Percentiles rank a stretch among this genome's conserved stretches.
These are phyloP conservation scores for Martes flavigula DNA, from an alignment of 2,797 vertebrate genomes.

Conservation along the genomic window DNA sequence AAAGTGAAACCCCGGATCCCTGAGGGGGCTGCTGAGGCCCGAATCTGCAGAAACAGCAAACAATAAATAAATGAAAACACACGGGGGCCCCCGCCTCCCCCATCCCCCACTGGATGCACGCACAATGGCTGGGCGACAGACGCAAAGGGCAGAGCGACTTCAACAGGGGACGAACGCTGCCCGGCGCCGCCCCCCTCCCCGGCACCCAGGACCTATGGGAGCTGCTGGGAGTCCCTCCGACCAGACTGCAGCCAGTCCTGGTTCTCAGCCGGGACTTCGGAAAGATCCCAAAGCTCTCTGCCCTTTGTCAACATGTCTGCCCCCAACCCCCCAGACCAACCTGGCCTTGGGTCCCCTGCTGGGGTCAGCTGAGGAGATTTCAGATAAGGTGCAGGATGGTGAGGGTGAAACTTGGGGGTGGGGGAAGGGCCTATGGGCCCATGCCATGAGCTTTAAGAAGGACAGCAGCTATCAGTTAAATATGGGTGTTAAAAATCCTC, in stretches of 20 bases:
- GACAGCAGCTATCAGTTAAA: background rate
- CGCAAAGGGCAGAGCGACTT: constrained; percentile 78
- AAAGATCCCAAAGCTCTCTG: background rate
- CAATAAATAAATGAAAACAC: constrained; percentile 88
- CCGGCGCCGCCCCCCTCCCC: background rate
- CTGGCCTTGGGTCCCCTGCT: background rate
- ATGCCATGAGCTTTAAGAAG: background rate
- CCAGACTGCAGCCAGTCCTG: background rate
- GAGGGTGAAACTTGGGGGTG: background rate
- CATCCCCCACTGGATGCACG: background rate
- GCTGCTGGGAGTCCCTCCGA: rapidly evolving
- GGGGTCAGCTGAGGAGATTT: background rate
- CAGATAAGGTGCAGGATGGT: background rate
- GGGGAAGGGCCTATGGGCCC: background rate
- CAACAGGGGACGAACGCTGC: constrained; percentile 71
- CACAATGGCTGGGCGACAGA: constrained; percentile 71
- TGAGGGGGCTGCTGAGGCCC: constrained; percentile 98
- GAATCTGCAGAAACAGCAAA: constrained; percentile 98
- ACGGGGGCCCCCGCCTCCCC: constrained; percentile 26
- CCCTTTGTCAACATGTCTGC: rapidly evolving
- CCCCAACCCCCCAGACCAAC: background rate
- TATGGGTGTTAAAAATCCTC: background rate
- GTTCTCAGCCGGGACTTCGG: rapidly evolving
- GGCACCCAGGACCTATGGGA: rapidly evolving
- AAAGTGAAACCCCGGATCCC: constrained; percentile 96